Conservation (phyloP, 1,140 invertebrate genomes). For the Rhopalosiphum padi region DNA sequence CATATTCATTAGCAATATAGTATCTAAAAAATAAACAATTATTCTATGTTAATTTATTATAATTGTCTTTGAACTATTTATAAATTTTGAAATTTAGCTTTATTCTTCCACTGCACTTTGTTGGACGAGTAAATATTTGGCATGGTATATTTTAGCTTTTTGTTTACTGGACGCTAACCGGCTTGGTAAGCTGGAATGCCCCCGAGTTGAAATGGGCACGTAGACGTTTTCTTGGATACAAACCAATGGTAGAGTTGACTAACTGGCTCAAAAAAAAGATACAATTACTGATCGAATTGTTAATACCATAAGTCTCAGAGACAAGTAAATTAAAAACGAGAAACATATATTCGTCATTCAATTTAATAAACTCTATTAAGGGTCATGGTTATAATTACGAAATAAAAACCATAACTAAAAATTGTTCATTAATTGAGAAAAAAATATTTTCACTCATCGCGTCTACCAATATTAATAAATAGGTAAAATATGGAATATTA, state of each 20-base stretch:
- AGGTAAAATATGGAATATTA: no score
- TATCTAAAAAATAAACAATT: neutral
- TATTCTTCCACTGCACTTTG: neutral
- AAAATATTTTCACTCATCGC: neutral
- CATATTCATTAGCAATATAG: neutral
- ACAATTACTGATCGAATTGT: constrained; percentile 47
- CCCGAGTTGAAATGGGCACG: constrained; percentile 11
- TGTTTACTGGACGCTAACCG: constrained; percentile 38
- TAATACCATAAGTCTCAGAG: neutral
- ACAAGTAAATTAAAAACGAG: constrained; percentile 31
- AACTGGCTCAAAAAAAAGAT: constrained; percentile 52
- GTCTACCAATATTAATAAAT: no score
- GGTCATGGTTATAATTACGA: neutral
- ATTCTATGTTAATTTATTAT: neutral
- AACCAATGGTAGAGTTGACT: constrained; percentile 41
- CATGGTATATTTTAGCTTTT: constrained; percentile 10
- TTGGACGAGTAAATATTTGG: constrained; percentile 33
- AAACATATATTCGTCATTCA: neutral
- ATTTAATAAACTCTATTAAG: no score
- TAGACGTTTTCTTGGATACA: constrained; percentile 53
- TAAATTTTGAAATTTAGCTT: constrained; percentile 7
- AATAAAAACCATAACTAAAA: neutral
- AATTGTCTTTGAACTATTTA: neutral
- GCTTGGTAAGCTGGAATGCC: neutral
- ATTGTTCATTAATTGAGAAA: neutral